Conservation (phyloP, 30 jellyfish, hydroid and myxozoan genomes). For the Aurelia aurita complex sp. Pacific region DNA sequence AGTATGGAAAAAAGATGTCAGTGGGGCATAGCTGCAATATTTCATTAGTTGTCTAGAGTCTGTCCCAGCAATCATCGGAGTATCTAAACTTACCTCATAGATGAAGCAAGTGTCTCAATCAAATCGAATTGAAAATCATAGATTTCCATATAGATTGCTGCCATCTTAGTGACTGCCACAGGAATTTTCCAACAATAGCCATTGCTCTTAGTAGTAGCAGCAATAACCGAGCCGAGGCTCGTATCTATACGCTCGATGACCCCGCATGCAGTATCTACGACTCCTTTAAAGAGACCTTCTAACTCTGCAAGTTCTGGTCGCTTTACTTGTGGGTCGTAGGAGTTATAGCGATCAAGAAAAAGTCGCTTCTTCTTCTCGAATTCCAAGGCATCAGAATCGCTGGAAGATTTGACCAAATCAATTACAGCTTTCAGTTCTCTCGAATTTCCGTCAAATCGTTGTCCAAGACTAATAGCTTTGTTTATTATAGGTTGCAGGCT, state of each 20-base stretch:
- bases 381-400: conserved; percentile 20
- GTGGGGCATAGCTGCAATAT: no score
- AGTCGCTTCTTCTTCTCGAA: conserved; percentile 17
- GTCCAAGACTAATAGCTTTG: conserved; percentile 27
- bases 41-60: no score
- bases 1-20: no score
- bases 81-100: not conserved
- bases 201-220: not conserved
- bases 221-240: conserved; percentile 8
- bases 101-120: conserved; percentile 58
- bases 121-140: conserved; percentile 48
- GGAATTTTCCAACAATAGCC: conserved; percentile 41
- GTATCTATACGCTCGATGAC: conserved; percentile 38
- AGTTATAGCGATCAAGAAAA: conserved; percentile 18
- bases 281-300: conserved; percentile 41
- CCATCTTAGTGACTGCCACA: conserved; percentile 5
- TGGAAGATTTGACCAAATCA: conserved; percentile 16
- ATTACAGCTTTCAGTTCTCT: conserved; percentile 14
- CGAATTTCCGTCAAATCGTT: conserved; percentile 19
- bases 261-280: conserved; percentile 48
- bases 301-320: conserved; percentile 44
- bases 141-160: conserved; percentile 20
- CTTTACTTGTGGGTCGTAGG: conserved; percentile 52
- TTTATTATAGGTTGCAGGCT: conserved; percentile 16
- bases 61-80: no score